Conservation (phyloP, 2,888 invertebrate species). For the Monochamus alternatus region DNA sequence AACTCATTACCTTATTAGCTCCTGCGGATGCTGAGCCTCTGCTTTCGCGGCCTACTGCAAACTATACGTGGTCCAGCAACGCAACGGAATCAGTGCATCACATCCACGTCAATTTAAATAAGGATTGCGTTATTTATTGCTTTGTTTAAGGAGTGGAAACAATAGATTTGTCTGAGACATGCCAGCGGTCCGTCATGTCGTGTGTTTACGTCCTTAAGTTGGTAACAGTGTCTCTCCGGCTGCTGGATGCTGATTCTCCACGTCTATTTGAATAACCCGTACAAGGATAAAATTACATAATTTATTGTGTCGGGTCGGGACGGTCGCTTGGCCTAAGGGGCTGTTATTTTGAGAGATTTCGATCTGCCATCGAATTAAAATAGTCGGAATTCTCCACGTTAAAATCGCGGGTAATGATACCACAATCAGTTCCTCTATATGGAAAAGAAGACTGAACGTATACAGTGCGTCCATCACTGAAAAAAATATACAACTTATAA, state of each 20-base stretch:
- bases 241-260: conserved; percentile 29
- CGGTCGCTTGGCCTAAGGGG: conserved; percentile 40
- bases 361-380: not conserved
- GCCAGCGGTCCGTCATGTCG: conserved; percentile 65
- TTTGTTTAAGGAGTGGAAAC: conserved; percentile 66
- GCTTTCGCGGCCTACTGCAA: conserved; percentile 22
- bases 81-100: conserved; percentile 53
- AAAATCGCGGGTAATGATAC: not conserved
- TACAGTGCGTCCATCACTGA: too few species aligned
- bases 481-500: too few species aligned
- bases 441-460: not conserved
- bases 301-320: conserved; percentile 42
- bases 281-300: conserved; percentile 55
- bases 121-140: conserved; percentile 67
- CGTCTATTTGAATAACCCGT: conserved; percentile 51
- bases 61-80: conserved; percentile 21
- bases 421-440: not conserved
- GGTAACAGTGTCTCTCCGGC: conserved; percentile 45
- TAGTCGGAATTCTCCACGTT: not conserved
- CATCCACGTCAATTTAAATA: conserved; percentile 67
- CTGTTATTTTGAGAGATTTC: conserved; percentile 40
- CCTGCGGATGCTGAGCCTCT: not conserved
- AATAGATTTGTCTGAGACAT: conserved; percentile 69
- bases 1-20: not conserved
- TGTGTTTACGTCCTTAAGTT: conserved; percentile 47